Percentiles rank a stretch among this genome's conserved stretches.
These are phyloP conservation scores for Enteromius trimaculatus DNA, from an alignment of 2,797 vertebrate genomes.

Conservation along the genomic window DNA sequence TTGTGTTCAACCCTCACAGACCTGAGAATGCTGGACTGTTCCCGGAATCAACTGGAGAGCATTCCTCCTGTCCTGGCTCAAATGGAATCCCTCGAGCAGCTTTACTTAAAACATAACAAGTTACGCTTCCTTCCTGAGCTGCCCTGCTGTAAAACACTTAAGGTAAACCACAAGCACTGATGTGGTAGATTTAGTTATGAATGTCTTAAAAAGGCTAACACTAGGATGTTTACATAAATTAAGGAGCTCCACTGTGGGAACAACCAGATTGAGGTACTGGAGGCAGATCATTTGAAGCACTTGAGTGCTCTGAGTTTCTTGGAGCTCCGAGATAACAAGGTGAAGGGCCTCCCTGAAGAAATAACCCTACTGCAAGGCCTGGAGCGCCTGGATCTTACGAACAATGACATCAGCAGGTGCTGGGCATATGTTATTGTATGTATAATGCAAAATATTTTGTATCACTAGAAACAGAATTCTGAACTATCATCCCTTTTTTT, in stretches of 20 bases:
- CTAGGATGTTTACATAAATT: background rate
- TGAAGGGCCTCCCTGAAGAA: slow-evolving; percentile 84
- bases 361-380: slow-evolving; percentile 80
- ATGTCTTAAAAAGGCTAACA: background rate
- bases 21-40: slow-evolving; percentile 83
- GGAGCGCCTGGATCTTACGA: slow-evolving; percentile 85
- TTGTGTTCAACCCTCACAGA: slow-evolving; percentile 65
- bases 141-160: slow-evolving; percentile 79
- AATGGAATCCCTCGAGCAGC: slow-evolving; percentile 84
- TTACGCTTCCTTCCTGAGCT: slow-evolving; percentile 79
- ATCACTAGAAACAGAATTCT: background rate
- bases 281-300: slow-evolving; percentile 79
- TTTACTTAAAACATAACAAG: slow-evolving; percentile 85
- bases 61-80: slow-evolving; percentile 78
- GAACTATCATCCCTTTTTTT: background rate
- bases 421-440: background rate
- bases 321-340: slow-evolving; percentile 87
- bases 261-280: slow-evolving; percentile 83
- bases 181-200: background rate
- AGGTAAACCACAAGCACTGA: slow-evolving; percentile 70
- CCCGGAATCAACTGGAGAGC: slow-evolving; percentile 80
- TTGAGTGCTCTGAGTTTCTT: slow-evolving; percentile 80
- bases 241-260: slow-evolving; percentile 87
- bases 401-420: slow-evolving; percentile 88
- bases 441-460: background rate